phyloP scores from a whole-genome alignment of 2,888 invertebrate species.

The Oligia latruncula region DNA sequence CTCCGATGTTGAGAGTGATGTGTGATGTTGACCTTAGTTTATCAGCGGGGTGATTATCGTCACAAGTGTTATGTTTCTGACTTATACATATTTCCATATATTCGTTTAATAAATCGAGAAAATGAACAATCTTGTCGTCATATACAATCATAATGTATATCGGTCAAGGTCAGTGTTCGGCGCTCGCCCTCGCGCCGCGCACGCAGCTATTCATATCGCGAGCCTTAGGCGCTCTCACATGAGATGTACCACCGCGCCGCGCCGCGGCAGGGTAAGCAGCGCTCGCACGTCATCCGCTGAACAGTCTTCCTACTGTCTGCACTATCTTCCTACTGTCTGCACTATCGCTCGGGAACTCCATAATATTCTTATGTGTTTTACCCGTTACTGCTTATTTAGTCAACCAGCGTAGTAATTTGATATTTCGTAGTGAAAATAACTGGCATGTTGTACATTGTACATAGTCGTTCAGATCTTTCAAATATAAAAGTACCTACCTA shows the following conservation, averaged over 20 bases:
- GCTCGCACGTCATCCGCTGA: not conserved
- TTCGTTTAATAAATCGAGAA: constrained; percentile 16
- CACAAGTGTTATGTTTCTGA: constrained; percentile 10
- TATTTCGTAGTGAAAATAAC: constrained; percentile 29
- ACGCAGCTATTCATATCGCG: constrained; percentile 64
- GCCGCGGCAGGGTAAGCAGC: constrained; percentile 1
- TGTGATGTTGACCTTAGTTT: constrained; percentile 43
- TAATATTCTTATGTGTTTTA: constrained; percentile 13
- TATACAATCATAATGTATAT: constrained; percentile 59
- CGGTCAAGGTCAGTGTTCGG: constrained; percentile 61
- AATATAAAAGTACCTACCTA: not conserved
- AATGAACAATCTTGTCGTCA: constrained; percentile 46
- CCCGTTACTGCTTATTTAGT: constrained; percentile 11
- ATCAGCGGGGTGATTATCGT: constrained; percentile 36
- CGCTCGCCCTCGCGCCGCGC: constrained; percentile 47
- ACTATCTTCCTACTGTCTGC: not conserved
- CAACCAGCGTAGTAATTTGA: constrained; percentile 22
- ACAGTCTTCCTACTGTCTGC: not conserved
- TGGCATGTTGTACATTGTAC: constrained; percentile 3
- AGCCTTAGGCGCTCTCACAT: constrained; percentile 42
- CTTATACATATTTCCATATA: constrained; percentile 16
- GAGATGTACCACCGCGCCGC: not conserved
- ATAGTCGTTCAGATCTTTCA: constrained; percentile 6
- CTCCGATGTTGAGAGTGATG: constrained; percentile 13
- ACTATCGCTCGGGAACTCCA: not conserved